Base-by-base conservation (phyloP, 2,888 invertebrate species). In the Alsophila aescularia region DNA sequence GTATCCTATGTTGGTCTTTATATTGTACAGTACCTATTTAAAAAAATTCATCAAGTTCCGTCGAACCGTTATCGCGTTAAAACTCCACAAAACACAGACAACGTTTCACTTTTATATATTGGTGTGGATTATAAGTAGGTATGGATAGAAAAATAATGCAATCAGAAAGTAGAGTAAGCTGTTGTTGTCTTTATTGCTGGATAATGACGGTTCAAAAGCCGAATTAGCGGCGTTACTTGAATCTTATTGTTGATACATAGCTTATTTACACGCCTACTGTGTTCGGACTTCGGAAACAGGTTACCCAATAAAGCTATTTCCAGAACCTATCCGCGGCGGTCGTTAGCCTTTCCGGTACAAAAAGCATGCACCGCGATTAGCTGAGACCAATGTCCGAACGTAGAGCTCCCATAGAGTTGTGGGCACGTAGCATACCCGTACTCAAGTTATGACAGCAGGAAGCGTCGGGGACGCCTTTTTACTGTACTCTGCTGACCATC, bases 241-340 rank as follows among this genome's bases (percentile, higher is more conserved):
- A 75, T 80, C 73, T 77, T 70, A 75, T 54, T 60, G 58, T 60
- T 77, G 68, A 75, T 75, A 73, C 75, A 57, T 55, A 49, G 24
- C 53, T 43, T 57, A 42, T 54, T 58, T 55, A 48, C 79, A 81
- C 81, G 83, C 81, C 81, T 83, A 77, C 80, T 73, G 76, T 75
- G 79, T 82, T 80, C 78, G 73, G 75, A 73, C 79, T 83, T 79
- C 78, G 75, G 76, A 73, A 86, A 86, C 87, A 82, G 83, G 87
- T 87, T 87, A 81, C 83, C 85, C 83, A 88, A 88, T 87, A 87
- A 85, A 88, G 85, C 75, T 83, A 87, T 88, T 87, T 88, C 83
- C 81, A 82, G 81, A 83, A 83, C 77, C 79, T 84, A 85, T 86
- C 79, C 75, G 70, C 73, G 64, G 68, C 79, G 87, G 87, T 84